A percentile compares a stretch with the other conserved stretches of the same genome.
phyloP scores from a whole-genome alignment of 2,113 vertebrate species.

The Leucoraja erinaceus region DNA sequence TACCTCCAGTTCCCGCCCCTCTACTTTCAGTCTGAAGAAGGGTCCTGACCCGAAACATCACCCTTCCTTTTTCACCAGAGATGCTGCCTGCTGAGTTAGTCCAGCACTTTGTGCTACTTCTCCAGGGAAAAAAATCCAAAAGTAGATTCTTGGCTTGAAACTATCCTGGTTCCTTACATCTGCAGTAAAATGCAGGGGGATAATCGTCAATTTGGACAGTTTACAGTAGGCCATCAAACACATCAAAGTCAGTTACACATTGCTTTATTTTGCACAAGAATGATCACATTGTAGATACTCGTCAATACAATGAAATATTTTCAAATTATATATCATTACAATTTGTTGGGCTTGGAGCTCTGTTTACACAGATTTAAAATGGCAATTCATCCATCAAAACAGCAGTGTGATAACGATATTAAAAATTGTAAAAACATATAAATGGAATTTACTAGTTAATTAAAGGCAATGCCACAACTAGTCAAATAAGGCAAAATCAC shows the following conservation, averaged over 20 bases:
- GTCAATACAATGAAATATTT: neutral
- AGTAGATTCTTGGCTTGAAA: no score
- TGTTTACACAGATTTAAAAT: neutral
- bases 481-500: neutral
- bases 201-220: neutral
- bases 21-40: no score
- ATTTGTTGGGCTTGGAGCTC: neutral
- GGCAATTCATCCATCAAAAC: neutral
- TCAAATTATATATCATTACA: neutral
- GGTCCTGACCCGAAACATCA: no score
- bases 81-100: no score
- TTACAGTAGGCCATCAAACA: neutral
- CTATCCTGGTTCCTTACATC: neutral
- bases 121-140: no score
- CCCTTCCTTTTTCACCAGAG: no score
- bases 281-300: neutral
- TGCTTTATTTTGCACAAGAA: neutral
- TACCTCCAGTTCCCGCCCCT: no score
- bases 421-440: neutral
- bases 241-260: neutral
- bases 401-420: neutral
- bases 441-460: neutral
- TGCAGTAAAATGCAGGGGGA: neutral
- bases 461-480: neutral
- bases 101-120: no score